A percentile compares a stretch with the other conserved stretches of the same genome.
Evolutionary conservation across 2,797 vertebrate species (phyloP).

Genomic region (Anas bernieri): DNA sequence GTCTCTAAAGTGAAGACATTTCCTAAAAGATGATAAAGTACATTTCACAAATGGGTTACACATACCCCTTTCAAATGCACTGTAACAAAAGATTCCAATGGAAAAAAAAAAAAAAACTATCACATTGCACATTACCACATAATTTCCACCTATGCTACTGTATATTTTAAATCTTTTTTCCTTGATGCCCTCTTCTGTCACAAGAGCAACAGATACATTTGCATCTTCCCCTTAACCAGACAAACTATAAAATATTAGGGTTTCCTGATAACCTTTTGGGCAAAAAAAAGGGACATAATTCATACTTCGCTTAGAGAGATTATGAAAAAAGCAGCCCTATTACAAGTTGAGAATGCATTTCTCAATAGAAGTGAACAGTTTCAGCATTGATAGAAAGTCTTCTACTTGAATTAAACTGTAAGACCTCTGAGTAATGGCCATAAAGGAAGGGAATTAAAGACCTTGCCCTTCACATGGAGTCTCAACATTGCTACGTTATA

Average conservation of each 20-base stretch:
- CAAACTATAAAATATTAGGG: not conserved
- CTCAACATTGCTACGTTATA: not conserved
- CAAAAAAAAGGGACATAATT: not conserved
- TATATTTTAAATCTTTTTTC: not conserved
- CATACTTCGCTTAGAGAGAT: not conserved
- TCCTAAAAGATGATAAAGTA: constrained; percentile 23
- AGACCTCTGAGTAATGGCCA: not conserved
- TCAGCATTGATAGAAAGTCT: constrained; percentile 17
- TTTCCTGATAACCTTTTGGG: not conserved
- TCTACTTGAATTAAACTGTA: constrained; percentile 19
- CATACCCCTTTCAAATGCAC: not conserved
- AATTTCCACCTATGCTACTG: not conserved
- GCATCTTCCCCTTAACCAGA: not conserved
- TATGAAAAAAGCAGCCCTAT: not conserved
- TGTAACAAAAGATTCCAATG: not conserved
- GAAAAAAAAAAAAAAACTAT: not conserved
- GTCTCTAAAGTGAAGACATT: not conserved
- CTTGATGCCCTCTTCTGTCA: not conserved
- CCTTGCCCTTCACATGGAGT: not conserved
- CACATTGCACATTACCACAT: not conserved
- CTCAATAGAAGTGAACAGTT: not conserved
- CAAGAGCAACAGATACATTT: not conserved
- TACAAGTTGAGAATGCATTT: not conserved
- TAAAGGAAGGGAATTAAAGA: constrained; percentile 32
- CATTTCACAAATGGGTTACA: constrained; percentile 21